Percentiles rank a stretch among this genome's conserved stretches.
Conservation (phyloP, 2,113 vertebrate genomes). For the Caretta caretta region DNA sequence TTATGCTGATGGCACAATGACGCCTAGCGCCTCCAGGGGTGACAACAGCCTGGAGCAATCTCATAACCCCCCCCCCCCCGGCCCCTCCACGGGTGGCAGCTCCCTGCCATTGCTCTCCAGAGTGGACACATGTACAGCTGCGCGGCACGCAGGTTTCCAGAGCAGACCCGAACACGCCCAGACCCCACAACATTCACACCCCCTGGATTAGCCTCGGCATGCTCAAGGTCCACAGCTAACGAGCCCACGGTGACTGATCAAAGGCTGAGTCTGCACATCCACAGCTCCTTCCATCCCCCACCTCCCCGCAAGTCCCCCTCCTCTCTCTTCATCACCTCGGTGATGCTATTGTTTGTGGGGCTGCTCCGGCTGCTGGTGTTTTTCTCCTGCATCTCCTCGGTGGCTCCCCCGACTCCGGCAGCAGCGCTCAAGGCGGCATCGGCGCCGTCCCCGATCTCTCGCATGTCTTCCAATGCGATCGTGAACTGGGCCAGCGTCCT, state of each 20-base stretch:
- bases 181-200: background rate
- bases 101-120: background rate
- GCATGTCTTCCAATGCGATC: constrained; percentile 98
- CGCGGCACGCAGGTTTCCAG: background rate
- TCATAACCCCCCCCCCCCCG: too few species aligned
- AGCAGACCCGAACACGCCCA: background rate
- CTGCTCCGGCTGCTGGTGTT: constrained; percentile 63
- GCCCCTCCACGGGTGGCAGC: too few species aligned
- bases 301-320: fast-evolving
- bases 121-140: fast-evolving
- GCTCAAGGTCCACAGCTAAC: background rate
- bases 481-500: constrained; percentile 97
- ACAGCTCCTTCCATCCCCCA: background rate
- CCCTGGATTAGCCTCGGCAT: background rate
- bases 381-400: constrained; percentile 67
- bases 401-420: constrained; percentile 35
- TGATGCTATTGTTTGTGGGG: constrained; percentile 44
- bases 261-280: background rate
- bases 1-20: background rate
- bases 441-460: constrained; percentile 86
- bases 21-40: too few species aligned
- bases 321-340: constrained; percentile 79
- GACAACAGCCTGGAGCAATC: too few species aligned
- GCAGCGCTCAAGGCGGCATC: constrained; percentile 77
- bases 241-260: background rate